Evolutionary conservation across 2,888 invertebrate genomes (phyloP), one percentile per base, ranked within the genome.

Genomic region (Timema cristinae): DNA sequence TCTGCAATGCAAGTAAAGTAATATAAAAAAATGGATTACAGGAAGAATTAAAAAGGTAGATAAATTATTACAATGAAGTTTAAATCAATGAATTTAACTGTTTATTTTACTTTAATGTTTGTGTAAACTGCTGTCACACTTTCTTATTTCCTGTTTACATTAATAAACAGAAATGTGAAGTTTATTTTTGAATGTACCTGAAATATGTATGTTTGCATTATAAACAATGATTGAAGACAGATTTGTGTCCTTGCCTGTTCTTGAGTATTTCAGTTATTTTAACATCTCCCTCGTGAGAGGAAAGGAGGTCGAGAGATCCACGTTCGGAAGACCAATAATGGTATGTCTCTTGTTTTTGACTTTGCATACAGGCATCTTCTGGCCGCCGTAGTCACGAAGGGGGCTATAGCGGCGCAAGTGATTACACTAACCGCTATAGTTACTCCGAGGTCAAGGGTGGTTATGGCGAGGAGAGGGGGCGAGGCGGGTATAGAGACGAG

Each of bases 301-400:
- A 56, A 61, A 67, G 50, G 54, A 54, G 71, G 59, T 61, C 51
- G 61, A 56, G 52, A 68, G 52, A 54, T 68, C 15, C 16, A 47
- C 59, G 50, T 16, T 67, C 56, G 54, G 50, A 32, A 66, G 61
- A 51, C 47, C 32, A 32, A 32, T 71, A 67, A 69, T 74, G 73
- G 68, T 72, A 68, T 66, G 52, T 74, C 61, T 66, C 32, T 69
- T 50, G 61, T 61, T 66, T 73, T 66, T 71, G 71, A 66, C 50
- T 73, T 75, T 73, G 72, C 74, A 75, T 72, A 73, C 75, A 76
- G 76, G 74, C 74, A n/a, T 76, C 76, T 56, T 75, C 75, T 73
- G 73, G 74, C 73, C 74, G 76, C 50, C 76, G 76, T 72, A 76
- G 76, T 72, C 76, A 76, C 70, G 76, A 76, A 74, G 75, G 75